Conservation (phyloP, 2,797 vertebrate genomes). For the Anguilla anguilla region DNA sequence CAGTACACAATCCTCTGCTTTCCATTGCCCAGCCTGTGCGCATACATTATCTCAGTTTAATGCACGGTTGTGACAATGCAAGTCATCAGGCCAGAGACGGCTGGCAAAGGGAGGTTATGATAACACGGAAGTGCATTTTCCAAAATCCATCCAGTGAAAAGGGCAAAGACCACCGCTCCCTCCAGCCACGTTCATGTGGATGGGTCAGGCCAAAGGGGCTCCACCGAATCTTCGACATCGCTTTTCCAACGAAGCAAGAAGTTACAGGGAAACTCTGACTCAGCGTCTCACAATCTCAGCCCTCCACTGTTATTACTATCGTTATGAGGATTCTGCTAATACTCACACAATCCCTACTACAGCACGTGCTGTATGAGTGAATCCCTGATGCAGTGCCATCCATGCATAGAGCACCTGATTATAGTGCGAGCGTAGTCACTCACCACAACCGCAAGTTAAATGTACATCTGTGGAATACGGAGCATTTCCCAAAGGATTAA, state of each 20-base stretch:
- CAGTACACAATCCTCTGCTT: not conserved
- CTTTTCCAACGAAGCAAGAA: too few relatives aligned
- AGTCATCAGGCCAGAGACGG: not conserved
- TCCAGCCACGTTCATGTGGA: too few relatives aligned
- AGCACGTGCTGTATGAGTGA: conserved; percentile 29
- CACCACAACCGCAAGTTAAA: not conserved
- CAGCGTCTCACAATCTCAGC: not conserved
- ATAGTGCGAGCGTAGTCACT: conserved; percentile 5
- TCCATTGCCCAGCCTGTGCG: not conserved
- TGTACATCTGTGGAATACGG: not conserved
- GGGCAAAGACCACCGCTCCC: too few relatives aligned
- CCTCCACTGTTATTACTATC: conserved; percentile 22
- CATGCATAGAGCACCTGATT: conserved; percentile 32
- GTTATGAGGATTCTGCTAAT: conserved; percentile 12
- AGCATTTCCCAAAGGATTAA: not conserved
- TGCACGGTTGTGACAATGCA: not conserved
- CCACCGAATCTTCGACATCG: too few relatives aligned
- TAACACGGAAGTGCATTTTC: not conserved
- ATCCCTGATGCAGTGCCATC: conserved; percentile 37
- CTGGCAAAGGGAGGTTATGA: not conserved
- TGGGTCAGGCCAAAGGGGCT: not conserved
- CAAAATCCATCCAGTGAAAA: too few relatives aligned
- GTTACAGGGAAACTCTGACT: not conserved
- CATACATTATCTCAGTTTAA: not conserved
- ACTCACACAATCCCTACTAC: conserved; percentile 6